These are phyloP conservation scores for Lasius fuliginosus DNA, from an alignment of 2,888 invertebrate genomes.

Conservation along the genomic window DNA sequence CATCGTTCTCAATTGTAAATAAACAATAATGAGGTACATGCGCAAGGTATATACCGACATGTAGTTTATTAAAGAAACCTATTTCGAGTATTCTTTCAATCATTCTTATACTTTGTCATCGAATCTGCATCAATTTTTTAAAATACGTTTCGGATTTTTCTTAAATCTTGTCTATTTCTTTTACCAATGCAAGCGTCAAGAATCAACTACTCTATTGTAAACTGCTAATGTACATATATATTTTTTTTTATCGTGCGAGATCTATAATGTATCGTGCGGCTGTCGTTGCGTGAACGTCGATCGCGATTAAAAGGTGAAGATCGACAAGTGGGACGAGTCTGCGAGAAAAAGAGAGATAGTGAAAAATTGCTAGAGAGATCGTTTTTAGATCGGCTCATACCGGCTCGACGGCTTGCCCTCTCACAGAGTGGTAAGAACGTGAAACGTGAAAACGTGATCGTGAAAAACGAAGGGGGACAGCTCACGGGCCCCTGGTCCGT, in stretches of 20 bases:
- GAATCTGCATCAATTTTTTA: background rate
- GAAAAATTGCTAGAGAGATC: constrained; percentile 76
- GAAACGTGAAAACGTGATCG: constrained; percentile 82
- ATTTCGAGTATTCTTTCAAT: background rate
- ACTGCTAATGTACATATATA: background rate
- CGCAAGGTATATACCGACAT: background rate
- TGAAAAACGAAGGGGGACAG: constrained; percentile 81
- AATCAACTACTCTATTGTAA: background rate
- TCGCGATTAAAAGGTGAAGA: constrained; percentile 57
- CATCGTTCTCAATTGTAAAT: background rate
- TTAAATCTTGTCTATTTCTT: background rate
- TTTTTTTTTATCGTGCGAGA: background rate
- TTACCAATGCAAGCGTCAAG: background rate
- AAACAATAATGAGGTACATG: background rate
- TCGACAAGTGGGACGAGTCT: constrained; percentile 69
- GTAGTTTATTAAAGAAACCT: background rate
- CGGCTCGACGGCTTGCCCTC: constrained; percentile 84
- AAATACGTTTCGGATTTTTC: background rate
- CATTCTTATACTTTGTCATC: background rate
- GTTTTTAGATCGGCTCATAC: constrained; percentile 84
- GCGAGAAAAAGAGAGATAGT: constrained; percentile 60
- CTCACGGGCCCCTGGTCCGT: constrained; percentile 84
- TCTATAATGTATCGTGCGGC: background rate
- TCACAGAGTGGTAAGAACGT: constrained; percentile 80
- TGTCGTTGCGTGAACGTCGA: constrained; percentile 72